These are phyloP conservation scores for Hylomyscus alleni DNA, from an alignment of 2,797 vertebrate genomes.

Conservation along the genomic window DNA sequence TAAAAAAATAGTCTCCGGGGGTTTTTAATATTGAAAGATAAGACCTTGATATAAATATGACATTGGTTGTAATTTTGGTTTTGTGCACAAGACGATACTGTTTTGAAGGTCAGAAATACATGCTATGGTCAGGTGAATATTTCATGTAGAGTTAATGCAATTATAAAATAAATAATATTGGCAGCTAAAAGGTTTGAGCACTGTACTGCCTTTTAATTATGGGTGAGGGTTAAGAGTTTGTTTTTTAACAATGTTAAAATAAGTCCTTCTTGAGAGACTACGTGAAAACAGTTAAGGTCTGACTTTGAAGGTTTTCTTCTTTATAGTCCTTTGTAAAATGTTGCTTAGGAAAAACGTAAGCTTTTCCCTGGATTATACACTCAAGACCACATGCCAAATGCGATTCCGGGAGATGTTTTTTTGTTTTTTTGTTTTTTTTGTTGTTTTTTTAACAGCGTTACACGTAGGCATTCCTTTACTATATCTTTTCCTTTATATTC, in stretches of 20 bases:
- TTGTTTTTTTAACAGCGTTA: slow-evolving; percentile 85
- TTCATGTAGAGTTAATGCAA: slow-evolving; percentile 82
- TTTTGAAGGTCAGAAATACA: slow-evolving; percentile 86
- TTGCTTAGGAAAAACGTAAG: slow-evolving; percentile 84
- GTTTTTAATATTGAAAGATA: slow-evolving; percentile 82
- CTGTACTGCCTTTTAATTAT: slow-evolving; percentile 83
- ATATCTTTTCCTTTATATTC: slow-evolving; percentile 84
- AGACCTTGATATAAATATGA: slow-evolving; percentile 81
- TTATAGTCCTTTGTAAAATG: slow-evolving; percentile 83
- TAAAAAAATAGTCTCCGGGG: slow-evolving; percentile 85
- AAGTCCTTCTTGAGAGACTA: slow-evolving; percentile 86
- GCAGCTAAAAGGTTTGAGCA: slow-evolving; percentile 83
- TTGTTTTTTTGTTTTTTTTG: slow-evolving; percentile 71
- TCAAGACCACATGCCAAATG: slow-evolving; percentile 86
- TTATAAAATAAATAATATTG: slow-evolving; percentile 86
- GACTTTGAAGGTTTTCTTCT: slow-evolving; percentile 84
- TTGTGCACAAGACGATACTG: slow-evolving; percentile 77
- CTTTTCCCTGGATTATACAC: slow-evolving; percentile 84
- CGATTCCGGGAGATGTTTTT: slow-evolving; percentile 87
- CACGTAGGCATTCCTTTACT: slow-evolving; percentile 89
- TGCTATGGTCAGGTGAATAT: slow-evolving; percentile 79
- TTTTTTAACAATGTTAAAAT: slow-evolving; percentile 85
- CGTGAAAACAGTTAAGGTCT: slow-evolving; percentile 86
- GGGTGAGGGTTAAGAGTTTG: slow-evolving; percentile 85
- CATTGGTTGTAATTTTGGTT: slow-evolving; percentile 46